Evolutionary conservation across 2,888 invertebrate species (phyloP), one percentile per base, ranked within the genome.

Genomic region (Eupsilia transversa): DNA sequence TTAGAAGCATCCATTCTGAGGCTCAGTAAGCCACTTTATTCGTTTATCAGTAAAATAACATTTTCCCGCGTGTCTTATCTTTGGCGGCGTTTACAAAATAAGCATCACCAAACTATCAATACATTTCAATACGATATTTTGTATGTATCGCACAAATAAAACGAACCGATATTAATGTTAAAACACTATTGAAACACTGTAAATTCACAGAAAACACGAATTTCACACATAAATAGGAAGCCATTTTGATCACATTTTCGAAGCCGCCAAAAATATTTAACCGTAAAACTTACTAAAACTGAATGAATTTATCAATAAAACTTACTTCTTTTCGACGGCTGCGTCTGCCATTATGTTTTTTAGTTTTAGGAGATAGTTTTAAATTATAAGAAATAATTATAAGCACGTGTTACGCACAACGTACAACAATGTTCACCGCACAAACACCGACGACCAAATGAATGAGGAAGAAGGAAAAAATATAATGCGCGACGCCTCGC

Each of bases 261-360:
- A 93, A 93, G 94, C 96, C 96, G 96, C 96, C 96, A 96, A 96
- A 96, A 94, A 86, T 90, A 87, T 84, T 79, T 86, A 85, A 82
- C 81, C 77, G 79, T 69, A 77, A 90, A 90, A 89, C 79, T 87
- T 83, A 60, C 41, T 61, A 79, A 75, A 86, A 84, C 73, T 88
- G 77, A 90, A 83, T 84, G 75, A 91, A 89, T 83, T 78, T 77
- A 59, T 67, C 85, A 35, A 86, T 87, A 86, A 82, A 91, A 97
- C 97, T 97, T 97, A 97, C 97, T 97, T 97, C 93, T 97, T 97
- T 92, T 97, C 97, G 84, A 97, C 96, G 90, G 97, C 97, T 94
- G 97, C 97, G 94, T 97, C 97, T 94, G 97, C 97, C 97, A 97
- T 97, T 95, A 89, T 97, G 73, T 90, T 93, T 86, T 89, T 86